Conservation (phyloP, 1,140 invertebrate genomes). For the Nasonia longicornis region DNA sequence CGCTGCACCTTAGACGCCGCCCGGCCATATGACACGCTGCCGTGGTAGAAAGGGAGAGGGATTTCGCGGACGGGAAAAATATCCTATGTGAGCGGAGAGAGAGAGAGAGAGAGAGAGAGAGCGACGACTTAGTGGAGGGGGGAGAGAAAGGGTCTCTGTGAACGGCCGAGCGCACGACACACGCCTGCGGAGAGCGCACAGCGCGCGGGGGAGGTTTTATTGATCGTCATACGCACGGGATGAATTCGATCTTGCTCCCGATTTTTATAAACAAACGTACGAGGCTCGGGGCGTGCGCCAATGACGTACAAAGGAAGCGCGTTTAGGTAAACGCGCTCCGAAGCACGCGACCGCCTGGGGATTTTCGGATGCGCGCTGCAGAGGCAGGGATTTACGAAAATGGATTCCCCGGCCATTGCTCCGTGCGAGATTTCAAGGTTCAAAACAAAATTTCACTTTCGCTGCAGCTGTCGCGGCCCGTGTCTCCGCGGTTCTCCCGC, state of each 20-base stretch:
- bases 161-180: background rate
- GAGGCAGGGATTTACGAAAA: slow-evolving; percentile 27
- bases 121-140: background rate
- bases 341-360: too few relatives aligned
- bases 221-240: slow-evolving; percentile 34
- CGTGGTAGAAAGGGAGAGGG: background rate
- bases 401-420: slow-evolving; percentile 43
- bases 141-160: background rate
- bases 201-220: slow-evolving; percentile 39
- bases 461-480: background rate
- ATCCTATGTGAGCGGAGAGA: background rate
- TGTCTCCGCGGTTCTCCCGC: too few relatives aligned
- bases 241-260: slow-evolving; percentile 6
- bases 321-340: too few relatives aligned
- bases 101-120: background rate
- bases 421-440: slow-evolving; percentile 14
- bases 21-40: too few relatives aligned
- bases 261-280: background rate
- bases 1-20: background rate
- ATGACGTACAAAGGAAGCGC: background rate
- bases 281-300: background rate
- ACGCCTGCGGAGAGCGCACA: background rate
- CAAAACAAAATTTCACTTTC: slow-evolving; percentile 31
- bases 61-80: slow-evolving; percentile 20
- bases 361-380: background rate